Conservation (phyloP, 2,888 invertebrate species). For the Limulus polyphemus region DNA sequence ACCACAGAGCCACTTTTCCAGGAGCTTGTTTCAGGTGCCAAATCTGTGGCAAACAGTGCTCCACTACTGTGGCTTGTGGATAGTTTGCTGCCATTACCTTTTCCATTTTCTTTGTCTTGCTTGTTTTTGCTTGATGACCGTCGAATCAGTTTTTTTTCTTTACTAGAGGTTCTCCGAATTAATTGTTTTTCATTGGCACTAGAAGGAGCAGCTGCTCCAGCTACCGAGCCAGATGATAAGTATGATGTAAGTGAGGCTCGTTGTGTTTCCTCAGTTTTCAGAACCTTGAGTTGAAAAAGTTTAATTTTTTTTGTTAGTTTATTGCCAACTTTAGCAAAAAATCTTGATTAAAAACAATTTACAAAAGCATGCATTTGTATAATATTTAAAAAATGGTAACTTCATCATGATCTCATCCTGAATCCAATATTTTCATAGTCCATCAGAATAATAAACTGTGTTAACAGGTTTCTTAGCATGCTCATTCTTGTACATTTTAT, state of each 20-base stretch:
- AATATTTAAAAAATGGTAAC: background rate
- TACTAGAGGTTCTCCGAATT: slow-evolving; percentile 41
- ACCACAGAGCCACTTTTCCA: slow-evolving; percentile 9
- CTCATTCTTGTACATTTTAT: too few relatives aligned
- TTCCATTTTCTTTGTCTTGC: slow-evolving; percentile 44
- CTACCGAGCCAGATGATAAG: slow-evolving; percentile 12
- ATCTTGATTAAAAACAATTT: slow-evolving; percentile 35
- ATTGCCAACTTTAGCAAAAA: too few relatives aligned
- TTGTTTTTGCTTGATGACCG: slow-evolving; percentile 43
- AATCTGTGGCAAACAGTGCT: background rate
- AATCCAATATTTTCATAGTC: too few relatives aligned
- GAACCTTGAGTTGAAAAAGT: slow-evolving; percentile 2
- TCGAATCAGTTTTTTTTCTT: slow-evolving; percentile 40
- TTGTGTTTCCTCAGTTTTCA: slow-evolving; percentile 13
- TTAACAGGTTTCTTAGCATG: too few relatives aligned
- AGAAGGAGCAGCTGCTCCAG: slow-evolving; percentile 36
- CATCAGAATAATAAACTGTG: too few relatives aligned
- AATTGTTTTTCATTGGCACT: slow-evolving; percentile 21
- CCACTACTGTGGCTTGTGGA: slow-evolving; percentile 1
- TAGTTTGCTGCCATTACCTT: slow-evolving; percentile 15
- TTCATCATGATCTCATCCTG: background rate
- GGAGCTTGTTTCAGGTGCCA: slow-evolving; percentile 2
- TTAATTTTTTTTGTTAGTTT: too few relatives aligned
- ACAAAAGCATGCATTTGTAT: slow-evolving; percentile 31
- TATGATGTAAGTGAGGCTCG: slow-evolving; percentile 16